phyloP scores from a whole-genome alignment of 2,888 invertebrate species.

The Limnephilus rhombicus region DNA sequence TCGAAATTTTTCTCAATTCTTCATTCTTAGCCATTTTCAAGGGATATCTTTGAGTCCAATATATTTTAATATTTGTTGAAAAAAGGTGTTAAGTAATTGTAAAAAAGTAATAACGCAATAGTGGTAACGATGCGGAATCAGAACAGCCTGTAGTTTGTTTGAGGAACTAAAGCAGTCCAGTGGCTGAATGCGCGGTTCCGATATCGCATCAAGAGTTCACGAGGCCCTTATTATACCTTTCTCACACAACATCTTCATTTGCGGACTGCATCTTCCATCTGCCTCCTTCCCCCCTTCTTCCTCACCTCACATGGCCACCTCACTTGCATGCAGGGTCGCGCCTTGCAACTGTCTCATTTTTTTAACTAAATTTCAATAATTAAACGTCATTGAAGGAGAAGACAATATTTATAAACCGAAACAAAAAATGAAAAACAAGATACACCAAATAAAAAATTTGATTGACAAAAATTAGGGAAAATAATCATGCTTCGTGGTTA shows the following conservation, averaged over 20 bases:
- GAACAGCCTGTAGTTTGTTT: slow-evolving; percentile 18
- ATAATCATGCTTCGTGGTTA: too few species aligned
- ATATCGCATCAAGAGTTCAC: slow-evolving; percentile 42
- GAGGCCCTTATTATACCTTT: slow-evolving; percentile 46
- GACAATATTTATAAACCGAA: too few species aligned
- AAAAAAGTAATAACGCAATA: background rate
- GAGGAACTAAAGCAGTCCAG: background rate
- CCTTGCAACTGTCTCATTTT: background rate
- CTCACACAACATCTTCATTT: slow-evolving; percentile 44
- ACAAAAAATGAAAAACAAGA: too few species aligned
- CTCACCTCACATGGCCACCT: slow-evolving; percentile 6
- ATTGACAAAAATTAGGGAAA: too few species aligned
- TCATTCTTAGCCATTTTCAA: too few species aligned
- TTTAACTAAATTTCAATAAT: too few species aligned
- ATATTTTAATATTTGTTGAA: too few species aligned
- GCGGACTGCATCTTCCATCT: slow-evolving; percentile 33
- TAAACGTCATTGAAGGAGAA: too few species aligned
- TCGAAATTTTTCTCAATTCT: too few species aligned
- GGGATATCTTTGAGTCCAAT: too few species aligned
- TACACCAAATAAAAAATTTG: too few species aligned
- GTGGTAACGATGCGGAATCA: background rate
- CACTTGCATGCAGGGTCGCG: background rate
- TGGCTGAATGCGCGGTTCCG: slow-evolving; percentile 33
- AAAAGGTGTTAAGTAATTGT: background rate
- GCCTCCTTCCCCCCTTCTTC: background rate